Conservation (phyloP, 2,113 vertebrate species). For the Pitta sordida region DNA sequence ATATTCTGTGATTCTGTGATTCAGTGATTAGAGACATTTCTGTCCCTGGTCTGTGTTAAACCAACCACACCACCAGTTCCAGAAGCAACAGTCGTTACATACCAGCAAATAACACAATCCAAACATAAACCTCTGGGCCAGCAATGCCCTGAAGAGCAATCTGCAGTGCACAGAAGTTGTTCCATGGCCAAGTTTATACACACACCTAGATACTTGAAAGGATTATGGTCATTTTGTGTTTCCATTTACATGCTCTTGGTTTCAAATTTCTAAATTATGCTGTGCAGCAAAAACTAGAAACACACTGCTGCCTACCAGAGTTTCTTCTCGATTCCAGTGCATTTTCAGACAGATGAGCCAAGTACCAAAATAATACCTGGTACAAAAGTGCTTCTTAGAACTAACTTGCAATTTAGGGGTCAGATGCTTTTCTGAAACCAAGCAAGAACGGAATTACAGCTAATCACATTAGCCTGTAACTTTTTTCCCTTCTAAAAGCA, state of each 20-base stretch:
- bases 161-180: rapidly evolving
- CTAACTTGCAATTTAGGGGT: neutral
- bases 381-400: neutral
- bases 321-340: neutral
- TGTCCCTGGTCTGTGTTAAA: rapidly evolving
- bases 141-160: neutral
- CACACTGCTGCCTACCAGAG: neutral
- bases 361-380: neutral
- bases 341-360: neutral
- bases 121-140: neutral
- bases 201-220: neutral
- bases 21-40: neutral
- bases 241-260: neutral
- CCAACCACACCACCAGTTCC: neutral
- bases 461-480: conserved; percentile 49
- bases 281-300: neutral
- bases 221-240: neutral
- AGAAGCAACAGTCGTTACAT: neutral
- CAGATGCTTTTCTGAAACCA: conserved; percentile 18
- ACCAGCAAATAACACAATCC: neutral
- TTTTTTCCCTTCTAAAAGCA: conserved; percentile 20
- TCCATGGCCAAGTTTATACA: neutral
- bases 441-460: conserved; percentile 47
- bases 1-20: too few species aligned
- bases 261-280: neutral